Evolutionary conservation across 2,888 invertebrate species (phyloP).

Genomic region (Drosophila robusta): DNA sequence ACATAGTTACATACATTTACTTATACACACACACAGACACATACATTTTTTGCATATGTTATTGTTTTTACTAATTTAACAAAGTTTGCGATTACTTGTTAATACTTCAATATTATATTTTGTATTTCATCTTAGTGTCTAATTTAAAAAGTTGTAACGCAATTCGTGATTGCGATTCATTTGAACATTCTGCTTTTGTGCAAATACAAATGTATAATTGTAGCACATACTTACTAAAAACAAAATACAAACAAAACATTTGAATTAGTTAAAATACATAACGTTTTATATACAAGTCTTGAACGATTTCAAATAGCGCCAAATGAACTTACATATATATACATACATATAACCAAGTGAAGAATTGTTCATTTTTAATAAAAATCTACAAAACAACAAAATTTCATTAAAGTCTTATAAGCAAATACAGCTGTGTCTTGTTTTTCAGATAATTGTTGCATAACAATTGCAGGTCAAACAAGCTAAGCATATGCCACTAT

Average conservation of each 20-base stretch:
- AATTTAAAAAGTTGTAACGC: slow-evolving; percentile 12
- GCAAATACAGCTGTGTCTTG: neutral
- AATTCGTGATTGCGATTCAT: neutral
- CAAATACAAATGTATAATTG: slow-evolving; percentile 41
- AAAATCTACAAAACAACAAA: slow-evolving; percentile 39
- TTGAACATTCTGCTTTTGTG: slow-evolving; percentile 53
- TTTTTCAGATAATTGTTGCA: neutral
- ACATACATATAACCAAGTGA: slow-evolving; percentile 50
- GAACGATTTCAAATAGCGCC: slow-evolving; percentile 71
- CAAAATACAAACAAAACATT: slow-evolving; percentile 10
- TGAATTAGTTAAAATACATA: slow-evolving; percentile 51
- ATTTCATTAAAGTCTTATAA: neutral
- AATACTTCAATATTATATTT: slow-evolving; percentile 13
- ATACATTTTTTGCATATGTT: slow-evolving; percentile 51
- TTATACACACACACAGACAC: slow-evolving; percentile 29
- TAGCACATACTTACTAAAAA: slow-evolving; percentile 25
- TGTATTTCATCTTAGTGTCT: slow-evolving; percentile 7
- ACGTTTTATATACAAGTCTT: slow-evolving; percentile 61
- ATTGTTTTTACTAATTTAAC: slow-evolving; percentile 49
- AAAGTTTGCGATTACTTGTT: slow-evolving; percentile 43
- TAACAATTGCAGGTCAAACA: neutral
- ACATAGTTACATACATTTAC: slow-evolving; percentile 38
- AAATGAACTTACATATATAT: slow-evolving; percentile 70
- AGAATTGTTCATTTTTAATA: slow-evolving; percentile 55
- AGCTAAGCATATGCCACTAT: neutral